Evolutionary conservation across 2,797 vertebrate genomes (phyloP), one percentile per base, ranked within the genome.

Genomic region (Heteromormyrus szaboi): DNA sequence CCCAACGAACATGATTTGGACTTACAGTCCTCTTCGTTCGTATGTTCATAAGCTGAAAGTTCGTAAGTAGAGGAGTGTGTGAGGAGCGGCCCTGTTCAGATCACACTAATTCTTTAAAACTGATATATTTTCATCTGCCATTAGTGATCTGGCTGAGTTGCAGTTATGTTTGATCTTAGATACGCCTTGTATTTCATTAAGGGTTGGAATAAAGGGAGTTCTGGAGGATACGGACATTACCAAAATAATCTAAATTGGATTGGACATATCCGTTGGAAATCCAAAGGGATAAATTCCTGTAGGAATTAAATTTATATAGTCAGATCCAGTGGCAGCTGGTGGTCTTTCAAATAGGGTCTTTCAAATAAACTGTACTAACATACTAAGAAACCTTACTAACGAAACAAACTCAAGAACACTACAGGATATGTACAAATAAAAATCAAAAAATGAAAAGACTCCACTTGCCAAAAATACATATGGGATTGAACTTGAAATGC

Each of bases 221-320:
- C 84, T 85, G 89, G 72, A 62, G 14, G 29, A 25, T 56, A 51
- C 91, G 83, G 54, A 91, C 93, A 91, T 90, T 90, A 59, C 19
- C 91, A 87, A 89, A 85, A 11, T 89, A 90, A 91, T 88, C 68
- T 87, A 88, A 89, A 90, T 90, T 33, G 14, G 76, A 87, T 92
- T 91, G 91, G 89, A 86, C 87, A 86, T 89, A 87, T 89, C 86
- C 91, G 91, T 22, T 81, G 89, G 85, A 87, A 90, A 88, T 86
- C 25, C 46, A 62, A 81, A 81, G 68, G 84, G 89, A 88, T 89
- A 29, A 85, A 22, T 14, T 51, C 17, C 79, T 84, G 19, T 25
- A 25, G 25, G 29, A 85, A 85, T 22, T 48, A 14, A 83, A 44
- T 83, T 83, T 83, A 41, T 48, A 83, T 83, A 46, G n/a, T 41